Evolutionary conservation across 2,888 invertebrate genomes (phyloP), one percentile per base, ranked within the genome.

Genomic region (Empis livida): DNA sequence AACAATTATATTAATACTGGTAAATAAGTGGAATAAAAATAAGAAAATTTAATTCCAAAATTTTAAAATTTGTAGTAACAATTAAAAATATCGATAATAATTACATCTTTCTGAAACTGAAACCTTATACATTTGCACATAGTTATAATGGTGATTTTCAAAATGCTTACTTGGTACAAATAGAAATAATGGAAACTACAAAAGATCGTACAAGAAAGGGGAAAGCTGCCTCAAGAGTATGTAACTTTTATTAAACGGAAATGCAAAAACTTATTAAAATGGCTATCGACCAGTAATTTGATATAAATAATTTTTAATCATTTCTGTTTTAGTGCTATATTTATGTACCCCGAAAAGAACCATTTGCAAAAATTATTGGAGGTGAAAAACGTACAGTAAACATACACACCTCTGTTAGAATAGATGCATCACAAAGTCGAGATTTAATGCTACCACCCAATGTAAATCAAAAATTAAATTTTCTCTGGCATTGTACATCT

Each of bases 321-420:
- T 16, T 38, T 38, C 16, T 15, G 17, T n/a, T 45, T 14, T 13
- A 51, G 51, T 51, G 51, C 27, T 51, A 51, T 27, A 39, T 51
- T 15, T 4, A 16, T 8, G 45, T 51, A 1, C 10, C 42, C 10
- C 23, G 45, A 10, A 14, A n/a, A 6, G n/a, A 43, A 20, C 47
- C 47, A 14, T 16, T 37, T 4, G 51, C 47, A 11, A 17, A 23
- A 13, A 49, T 51, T n/a, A 31, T 32, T 31, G 47, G 46, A 30
- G 51, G 47, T 20, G 38, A 31, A 11, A 42, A 15, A 31, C 43
- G 49, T 23, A 38, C 37, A 30, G 37, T 45, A 13, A 43, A 47
- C 43, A 41, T 37, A 10, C 16, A 20, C 6, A 23, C 39, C 39
- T 3, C 11, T 10, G 16, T 45, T 13, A 14, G 10, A 16, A 1